Evolutionary conservation across 2,113 vertebrate genomes (phyloP), one percentile per base, ranked within the genome.

Genomic region (Zosterops pallidus): DNA sequence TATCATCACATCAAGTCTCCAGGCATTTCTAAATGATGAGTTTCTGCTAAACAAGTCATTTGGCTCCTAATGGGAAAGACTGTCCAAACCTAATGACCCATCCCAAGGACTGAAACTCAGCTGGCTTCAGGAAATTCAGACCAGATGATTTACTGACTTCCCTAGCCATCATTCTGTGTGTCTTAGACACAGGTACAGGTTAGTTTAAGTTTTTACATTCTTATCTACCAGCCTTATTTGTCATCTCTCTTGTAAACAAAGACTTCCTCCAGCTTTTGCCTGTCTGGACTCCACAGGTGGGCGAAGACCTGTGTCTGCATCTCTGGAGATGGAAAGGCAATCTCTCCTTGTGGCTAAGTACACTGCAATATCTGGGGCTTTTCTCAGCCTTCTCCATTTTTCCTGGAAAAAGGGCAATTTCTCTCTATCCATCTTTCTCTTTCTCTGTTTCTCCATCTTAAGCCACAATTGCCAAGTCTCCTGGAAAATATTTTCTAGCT

Each of bases 401-500:
- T 95, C 92, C 83, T 89, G 85, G 88, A 37, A 86, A 88, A 88
- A 11, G 9, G 33, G 41, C 31, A 71, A 20, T 86, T 95, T 89
- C 60, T 92, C n/a, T 92, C 46, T 77, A 89, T 81, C 78, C 78
- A 33, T 93, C 19, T 41, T 84, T 69, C 64, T 49, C 57, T 72
- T 83, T 72, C 64, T 55, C 53, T 69, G n/a, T 95, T 83, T 95
- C 89, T 95, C 92, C 90, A 86, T 92, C 83, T 95, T 44, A 94
- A 94, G 85, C 69, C 89, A 52, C 90, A 93, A 76, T 83, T 95
- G 88, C 93, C 94, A 85, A 90, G 90, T 78, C 88, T 95, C 92
- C 90, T 96, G 94, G 95, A 97, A 97, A 96, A 95, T 96, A 96
- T 95, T 96, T 95, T 92, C 88, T 86, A 93, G 80, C 72, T 97